Conservation (phyloP, 2,888 invertebrate genomes). For the Synanthedon myopaeformis region DNA sequence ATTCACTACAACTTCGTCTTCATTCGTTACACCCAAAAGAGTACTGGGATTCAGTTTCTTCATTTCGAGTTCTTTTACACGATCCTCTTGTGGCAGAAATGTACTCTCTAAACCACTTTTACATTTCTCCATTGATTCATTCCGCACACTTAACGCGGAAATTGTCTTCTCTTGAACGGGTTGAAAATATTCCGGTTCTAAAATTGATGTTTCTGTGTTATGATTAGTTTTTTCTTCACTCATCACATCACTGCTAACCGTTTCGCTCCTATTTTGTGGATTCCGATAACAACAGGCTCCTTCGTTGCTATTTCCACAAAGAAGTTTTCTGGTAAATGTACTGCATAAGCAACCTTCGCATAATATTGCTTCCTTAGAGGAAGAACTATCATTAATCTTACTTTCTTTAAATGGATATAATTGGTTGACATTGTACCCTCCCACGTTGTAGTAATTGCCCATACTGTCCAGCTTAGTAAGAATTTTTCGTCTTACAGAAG, state of each 20-base stretch:
- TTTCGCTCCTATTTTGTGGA: constrained; percentile 18
- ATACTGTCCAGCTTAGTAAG: constrained; percentile 31
- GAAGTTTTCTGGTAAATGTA: constrained; percentile 25
- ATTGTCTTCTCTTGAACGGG: neutral
- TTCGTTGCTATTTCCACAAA: constrained; percentile 13
- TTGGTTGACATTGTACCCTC: constrained; percentile 8
- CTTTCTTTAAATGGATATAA: constrained; percentile 22
- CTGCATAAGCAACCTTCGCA: constrained; percentile 29
- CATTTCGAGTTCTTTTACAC: neutral
- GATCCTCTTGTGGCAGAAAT: neutral
- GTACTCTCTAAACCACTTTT: neutral
- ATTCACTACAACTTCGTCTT: neutral
- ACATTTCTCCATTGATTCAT: too few relatives aligned
- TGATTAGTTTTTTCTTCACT: constrained; percentile 8
- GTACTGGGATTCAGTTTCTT: neutral
- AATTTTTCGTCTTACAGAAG: constrained; percentile 26
- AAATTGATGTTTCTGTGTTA: neutral
- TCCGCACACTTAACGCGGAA: neutral
- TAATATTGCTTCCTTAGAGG: neutral
- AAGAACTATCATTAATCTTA: constrained; percentile 5
- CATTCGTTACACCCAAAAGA: neutral
- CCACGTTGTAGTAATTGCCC: constrained; percentile 27
- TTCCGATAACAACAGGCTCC: constrained; percentile 24
- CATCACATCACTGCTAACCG: constrained; percentile 26
- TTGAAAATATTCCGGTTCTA: neutral